phyloP scores from a whole-genome alignment of 2,888 invertebrate genomes.

The Conops quadrifasciatus region DNA sequence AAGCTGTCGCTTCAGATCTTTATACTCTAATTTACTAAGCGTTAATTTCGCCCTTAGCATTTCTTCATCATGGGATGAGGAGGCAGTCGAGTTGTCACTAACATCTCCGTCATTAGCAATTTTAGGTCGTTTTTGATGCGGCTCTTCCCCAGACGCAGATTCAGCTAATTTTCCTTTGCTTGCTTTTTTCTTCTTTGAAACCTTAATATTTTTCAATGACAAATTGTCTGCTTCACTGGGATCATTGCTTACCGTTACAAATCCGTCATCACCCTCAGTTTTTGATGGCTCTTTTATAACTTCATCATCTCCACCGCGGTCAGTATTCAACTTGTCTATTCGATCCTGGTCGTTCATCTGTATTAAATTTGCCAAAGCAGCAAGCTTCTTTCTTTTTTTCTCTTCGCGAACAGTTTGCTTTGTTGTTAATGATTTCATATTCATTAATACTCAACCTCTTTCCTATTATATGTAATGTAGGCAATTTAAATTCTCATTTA shows the following conservation, averaged over 20 bases:
- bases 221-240: neutral
- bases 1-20: conserved; percentile 66
- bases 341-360: conserved; percentile 72
- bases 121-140: conserved; percentile 45
- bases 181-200: conserved; percentile 50
- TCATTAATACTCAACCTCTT: neutral
- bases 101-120: conserved; percentile 43
- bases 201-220: conserved; percentile 33
- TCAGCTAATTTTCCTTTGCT: conserved; percentile 38
- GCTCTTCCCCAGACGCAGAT: conserved; percentile 42
- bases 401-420: conserved; percentile 69
- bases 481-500: neutral
- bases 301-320: neutral
- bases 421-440: conserved; percentile 59
- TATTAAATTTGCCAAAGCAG: conserved; percentile 70
- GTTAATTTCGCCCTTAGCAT: conserved; percentile 45
- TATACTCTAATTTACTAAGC: conserved; percentile 55
- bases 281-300: neutral
- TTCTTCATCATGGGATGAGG: conserved; percentile 38
- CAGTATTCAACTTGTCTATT: conserved; percentile 45
- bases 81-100: conserved; percentile 36
- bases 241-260: conserved; percentile 45
- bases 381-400: conserved; percentile 72
- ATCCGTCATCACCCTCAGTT: conserved; percentile 48
- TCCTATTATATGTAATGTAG: conserved; percentile 8